Conservation (phyloP, 2,113 vertebrate species). For the Syngnathoides biaculeatus region DNA sequence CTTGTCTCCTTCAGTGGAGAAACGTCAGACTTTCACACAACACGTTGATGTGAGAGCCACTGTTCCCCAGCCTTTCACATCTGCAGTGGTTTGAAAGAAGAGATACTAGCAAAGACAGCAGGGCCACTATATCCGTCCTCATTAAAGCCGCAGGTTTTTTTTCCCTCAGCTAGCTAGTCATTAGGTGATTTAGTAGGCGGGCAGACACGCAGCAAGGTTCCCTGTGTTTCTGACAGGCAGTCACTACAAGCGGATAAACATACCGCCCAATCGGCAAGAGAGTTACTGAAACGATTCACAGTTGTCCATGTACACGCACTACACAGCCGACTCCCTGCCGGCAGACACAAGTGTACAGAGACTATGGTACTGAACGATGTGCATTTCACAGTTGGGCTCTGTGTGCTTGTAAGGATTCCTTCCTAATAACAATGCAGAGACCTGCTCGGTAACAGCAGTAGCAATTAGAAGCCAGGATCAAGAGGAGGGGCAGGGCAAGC, state of each 20-base stretch:
- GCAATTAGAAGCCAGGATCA: constrained; percentile 65
- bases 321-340: constrained; percentile 8
- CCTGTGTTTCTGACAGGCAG: constrained; percentile 42
- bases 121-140: constrained; percentile 33
- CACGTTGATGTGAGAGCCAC: constrained; percentile 36
- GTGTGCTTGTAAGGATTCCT: constrained; percentile 44
- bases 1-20: constrained; percentile 9
- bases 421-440: constrained; percentile 67
- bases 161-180: constrained; percentile 39
- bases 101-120: constrained; percentile 38
- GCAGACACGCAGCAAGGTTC: constrained; percentile 32
- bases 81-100: constrained; percentile 37
- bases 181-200: constrained; percentile 47
- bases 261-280: constrained; percentile 58
- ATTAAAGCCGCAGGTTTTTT: constrained; percentile 32
- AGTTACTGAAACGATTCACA: constrained; percentile 24
- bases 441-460: constrained; percentile 57
- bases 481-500: constrained; percentile 63
- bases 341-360: constrained; percentile 44
- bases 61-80: constrained; percentile 35
- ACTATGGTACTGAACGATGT: constrained; percentile 29
- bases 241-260: constrained; percentile 54
- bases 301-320: constrained; percentile 1
- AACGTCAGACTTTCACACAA: constrained; percentile 19
- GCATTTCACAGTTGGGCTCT: constrained; percentile 31